A percentile compares a stretch with the other conserved stretches of the same genome.
Evolutionary conservation across 2,797 vertebrate species (phyloP).

Genomic region (Oreochromis mossambicus): DNA sequence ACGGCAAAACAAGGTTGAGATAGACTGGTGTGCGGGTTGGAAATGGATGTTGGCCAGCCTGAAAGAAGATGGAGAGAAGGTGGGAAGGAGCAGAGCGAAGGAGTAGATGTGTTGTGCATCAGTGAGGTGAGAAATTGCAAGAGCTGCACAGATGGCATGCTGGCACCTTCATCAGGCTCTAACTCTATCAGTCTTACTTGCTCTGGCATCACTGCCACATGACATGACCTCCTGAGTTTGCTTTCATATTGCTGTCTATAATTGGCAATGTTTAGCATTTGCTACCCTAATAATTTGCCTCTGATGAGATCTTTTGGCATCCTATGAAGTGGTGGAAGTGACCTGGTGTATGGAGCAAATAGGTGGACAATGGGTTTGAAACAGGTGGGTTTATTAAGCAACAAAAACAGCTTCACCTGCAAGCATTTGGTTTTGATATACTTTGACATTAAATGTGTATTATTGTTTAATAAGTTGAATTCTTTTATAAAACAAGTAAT

Average conservation of each 20-base stretch:
- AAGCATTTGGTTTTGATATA: not conserved
- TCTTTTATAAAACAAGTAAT: not conserved
- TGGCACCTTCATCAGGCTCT: conserved; percentile 66
- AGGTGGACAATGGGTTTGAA: not conserved
- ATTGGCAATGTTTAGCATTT: not conserved
- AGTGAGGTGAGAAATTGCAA: conserved; percentile 73
- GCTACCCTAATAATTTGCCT: not conserved
- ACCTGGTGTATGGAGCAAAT: not conserved
- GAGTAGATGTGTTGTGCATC: conserved; percentile 61
- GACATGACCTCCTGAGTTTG: conserved; percentile 35
- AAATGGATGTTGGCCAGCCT: conserved; percentile 18
- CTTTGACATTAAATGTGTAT: not conserved
- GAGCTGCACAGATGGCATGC: conserved; percentile 66
- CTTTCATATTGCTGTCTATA: conserved; percentile 1
- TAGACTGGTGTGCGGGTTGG: not conserved
- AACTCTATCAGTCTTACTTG: conserved; percentile 60
- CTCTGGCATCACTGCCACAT: conserved; percentile 44
- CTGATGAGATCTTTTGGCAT: not conserved
- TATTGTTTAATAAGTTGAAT: not conserved
- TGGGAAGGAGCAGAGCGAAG: conserved; percentile 17
- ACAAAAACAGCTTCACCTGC: not conserved
- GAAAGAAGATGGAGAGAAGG: conserved; percentile 19
- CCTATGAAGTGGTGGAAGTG: not conserved
- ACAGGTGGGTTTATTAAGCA: not conserved
- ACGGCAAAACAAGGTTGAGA: not conserved